phyloP scores from a whole-genome alignment of 2,888 invertebrate species.

The Zhuqinia jingwanae region DNA sequence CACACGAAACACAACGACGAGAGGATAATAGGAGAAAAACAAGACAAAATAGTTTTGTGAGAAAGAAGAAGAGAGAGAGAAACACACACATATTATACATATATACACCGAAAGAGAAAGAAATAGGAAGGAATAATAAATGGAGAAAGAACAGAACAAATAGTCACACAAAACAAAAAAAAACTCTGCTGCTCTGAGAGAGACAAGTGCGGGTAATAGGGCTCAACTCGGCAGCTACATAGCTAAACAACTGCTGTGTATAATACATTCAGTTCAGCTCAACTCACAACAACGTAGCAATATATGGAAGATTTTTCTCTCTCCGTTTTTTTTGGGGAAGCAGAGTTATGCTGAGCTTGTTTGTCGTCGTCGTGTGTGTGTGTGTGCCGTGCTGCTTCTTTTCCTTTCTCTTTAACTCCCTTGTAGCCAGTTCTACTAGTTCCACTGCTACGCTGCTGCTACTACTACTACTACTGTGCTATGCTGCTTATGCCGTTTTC shows the following conservation, averaged over 20 bases:
- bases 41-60: constrained; percentile 47
- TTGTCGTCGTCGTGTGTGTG: neutral
- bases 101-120: too few relatives aligned
- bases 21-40: constrained; percentile 48
- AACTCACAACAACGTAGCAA: constrained; percentile 19
- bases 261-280: constrained; percentile 13
- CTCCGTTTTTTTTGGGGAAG: constrained; percentile 18
- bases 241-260: neutral
- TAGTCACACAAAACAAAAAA: constrained; percentile 37
- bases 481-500: neutral
- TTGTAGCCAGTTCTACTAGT: neutral
- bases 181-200: constrained; percentile 11
- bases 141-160: constrained; percentile 68
- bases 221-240: neutral
- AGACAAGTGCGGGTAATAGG: constrained; percentile 24
- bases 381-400: neutral
- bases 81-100: too few relatives aligned
- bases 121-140: constrained; percentile 55
- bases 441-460: neutral
- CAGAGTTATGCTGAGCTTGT: constrained; percentile 16
- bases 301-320: neutral
- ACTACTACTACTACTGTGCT: constrained; percentile 6
- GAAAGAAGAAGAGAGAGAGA: constrained; percentile 13
- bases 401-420: constrained; percentile 6
- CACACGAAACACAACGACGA: constrained; percentile 5